Percentiles rank a stretch among this genome's conserved stretches.
phyloP scores from a whole-genome alignment of 2,888 invertebrate genomes.

The Oligia strigilis region DNA sequence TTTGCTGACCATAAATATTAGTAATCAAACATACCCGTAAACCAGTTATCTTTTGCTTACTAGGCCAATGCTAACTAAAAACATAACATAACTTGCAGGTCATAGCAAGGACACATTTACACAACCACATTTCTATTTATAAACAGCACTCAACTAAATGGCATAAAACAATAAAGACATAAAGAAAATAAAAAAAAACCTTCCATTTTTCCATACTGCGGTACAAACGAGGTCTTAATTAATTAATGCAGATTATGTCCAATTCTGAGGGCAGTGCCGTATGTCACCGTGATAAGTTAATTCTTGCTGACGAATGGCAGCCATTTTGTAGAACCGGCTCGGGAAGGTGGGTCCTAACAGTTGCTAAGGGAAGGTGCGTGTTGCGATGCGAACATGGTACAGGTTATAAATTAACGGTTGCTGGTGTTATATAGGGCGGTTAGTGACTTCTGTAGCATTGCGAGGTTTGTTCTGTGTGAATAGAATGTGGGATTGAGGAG shows the following conservation, averaged over 20 bases:
- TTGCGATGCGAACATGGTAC: conserved; percentile 37
- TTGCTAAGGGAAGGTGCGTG: conserved; percentile 55
- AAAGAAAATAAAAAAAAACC: conserved; percentile 26
- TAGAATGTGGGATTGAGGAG: background rate
- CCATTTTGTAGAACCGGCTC: conserved; percentile 48
- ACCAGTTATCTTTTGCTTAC: background rate
- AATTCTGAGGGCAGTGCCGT: conserved; percentile 60
- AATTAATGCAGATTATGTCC: conserved; percentile 71
- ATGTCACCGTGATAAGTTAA: conserved; percentile 70
- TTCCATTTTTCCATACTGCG: conserved; percentile 48
- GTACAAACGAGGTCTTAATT: conserved; percentile 63
- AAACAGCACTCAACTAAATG: conserved; percentile 38
- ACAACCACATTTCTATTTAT: conserved; percentile 18
- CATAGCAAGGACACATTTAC: background rate
- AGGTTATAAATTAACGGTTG: conserved; percentile 36
- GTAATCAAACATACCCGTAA: background rate
- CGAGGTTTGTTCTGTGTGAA: background rate
- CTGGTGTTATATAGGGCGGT: conserved; percentile 7
- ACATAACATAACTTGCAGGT: conserved; percentile 17
- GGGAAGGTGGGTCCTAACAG: conserved; percentile 37
- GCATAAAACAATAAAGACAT: conserved; percentile 44
- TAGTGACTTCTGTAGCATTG: conserved; percentile 27
- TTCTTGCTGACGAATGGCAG: conserved; percentile 59
- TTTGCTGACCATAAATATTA: background rate
- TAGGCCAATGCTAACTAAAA: background rate